Conservation (phyloP, 2,113 vertebrate genomes). For the Ictalurus furcatus region DNA sequence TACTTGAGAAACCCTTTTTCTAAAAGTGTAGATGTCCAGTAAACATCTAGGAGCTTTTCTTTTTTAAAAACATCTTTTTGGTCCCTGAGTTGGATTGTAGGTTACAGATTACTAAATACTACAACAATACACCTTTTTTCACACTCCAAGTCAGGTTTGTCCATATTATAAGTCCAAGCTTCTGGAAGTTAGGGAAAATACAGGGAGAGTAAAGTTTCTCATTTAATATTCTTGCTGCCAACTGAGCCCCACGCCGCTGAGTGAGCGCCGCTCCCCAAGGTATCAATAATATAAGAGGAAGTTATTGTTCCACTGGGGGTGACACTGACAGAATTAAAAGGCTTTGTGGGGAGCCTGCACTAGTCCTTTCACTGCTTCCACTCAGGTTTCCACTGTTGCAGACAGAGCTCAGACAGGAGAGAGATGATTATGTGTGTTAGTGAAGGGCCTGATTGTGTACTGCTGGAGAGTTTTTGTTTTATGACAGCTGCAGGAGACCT, state of each 20-base stretch:
- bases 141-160: neutral
- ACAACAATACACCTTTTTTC: neutral
- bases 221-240: constrained; percentile 78
- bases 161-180: constrained; percentile 2
- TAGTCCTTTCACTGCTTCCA: constrained; percentile 70
- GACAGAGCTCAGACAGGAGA: constrained; percentile 67
- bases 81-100: neutral
- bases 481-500: constrained; percentile 65
- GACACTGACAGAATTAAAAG: constrained; percentile 68
- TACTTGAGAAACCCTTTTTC: neutral
- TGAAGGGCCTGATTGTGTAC: constrained; percentile 74
- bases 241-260: constrained; percentile 69
- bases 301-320: constrained; percentile 75
- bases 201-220: constrained; percentile 69
- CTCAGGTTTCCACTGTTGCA: constrained; percentile 72
- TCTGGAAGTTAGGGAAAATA: constrained; percentile 34
- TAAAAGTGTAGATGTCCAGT: neutral
- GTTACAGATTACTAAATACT: neutral
- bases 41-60: neutral
- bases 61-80: neutral
- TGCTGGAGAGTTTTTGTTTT: constrained; percentile 60
- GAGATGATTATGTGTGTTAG: constrained; percentile 64
- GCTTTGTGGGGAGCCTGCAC: constrained; percentile 53
- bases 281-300: constrained; percentile 83
- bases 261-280: constrained; percentile 72